These are phyloP conservation scores for Oreochromis spilurus DNA, from an alignment of 2,113 vertebrate genomes.

Conservation along the genomic window DNA sequence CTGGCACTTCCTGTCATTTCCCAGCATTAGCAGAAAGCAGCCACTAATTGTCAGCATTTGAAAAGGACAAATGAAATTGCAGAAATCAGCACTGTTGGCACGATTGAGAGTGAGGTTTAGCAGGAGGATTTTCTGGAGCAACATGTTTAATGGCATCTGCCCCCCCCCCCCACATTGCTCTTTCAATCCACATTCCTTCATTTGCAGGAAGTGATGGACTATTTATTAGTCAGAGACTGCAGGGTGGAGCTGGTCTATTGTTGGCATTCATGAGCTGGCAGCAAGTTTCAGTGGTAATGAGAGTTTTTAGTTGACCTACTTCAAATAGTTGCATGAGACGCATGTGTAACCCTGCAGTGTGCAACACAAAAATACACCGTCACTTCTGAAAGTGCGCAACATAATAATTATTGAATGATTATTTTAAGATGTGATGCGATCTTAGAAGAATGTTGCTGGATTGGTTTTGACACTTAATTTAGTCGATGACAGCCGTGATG, in stretches of 20 bases:
- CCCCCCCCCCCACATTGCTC: neutral
- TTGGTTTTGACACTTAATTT: neutral
- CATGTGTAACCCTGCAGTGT: neutral
- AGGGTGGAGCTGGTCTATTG: neutral
- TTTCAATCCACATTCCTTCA: constrained; percentile 10
- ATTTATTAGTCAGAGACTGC: neutral
- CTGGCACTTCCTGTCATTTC: neutral
- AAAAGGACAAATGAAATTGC: neutral
- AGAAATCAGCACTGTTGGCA: neutral
- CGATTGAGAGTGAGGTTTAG: neutral
- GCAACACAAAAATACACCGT: neutral
- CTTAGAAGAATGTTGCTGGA: neutral
- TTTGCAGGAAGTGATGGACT: neutral
- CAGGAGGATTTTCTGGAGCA: constrained; percentile 6
- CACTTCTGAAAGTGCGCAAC: neutral
- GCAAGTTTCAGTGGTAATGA: neutral
- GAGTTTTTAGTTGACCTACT: neutral
- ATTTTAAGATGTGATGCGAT: neutral
- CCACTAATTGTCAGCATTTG: neutral
- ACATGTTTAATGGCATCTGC: neutral
- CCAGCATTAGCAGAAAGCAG: neutral
- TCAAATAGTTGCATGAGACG: neutral
- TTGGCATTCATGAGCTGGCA: constrained; percentile 28
- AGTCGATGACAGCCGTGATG: no score
- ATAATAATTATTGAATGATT: neutral